Evolutionary conservation across 2,113 vertebrate genomes (phyloP).

Genomic region (Furnarius figulus): DNA sequence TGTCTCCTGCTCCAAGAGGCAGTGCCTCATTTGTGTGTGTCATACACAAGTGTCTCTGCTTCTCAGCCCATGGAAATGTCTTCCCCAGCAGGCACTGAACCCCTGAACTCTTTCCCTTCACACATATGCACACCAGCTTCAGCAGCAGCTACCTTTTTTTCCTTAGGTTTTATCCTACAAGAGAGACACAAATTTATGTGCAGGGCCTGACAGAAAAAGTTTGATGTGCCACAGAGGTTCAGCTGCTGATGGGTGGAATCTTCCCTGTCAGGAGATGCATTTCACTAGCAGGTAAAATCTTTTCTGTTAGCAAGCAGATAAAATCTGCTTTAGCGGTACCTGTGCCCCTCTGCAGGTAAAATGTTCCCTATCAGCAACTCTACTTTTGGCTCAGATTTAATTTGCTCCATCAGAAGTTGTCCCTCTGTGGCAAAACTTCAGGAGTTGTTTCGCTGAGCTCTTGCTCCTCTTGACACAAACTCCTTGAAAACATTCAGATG

Average conservation of each 20-base stretch:
- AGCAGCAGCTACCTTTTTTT: background rate
- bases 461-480: background rate
- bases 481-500: background rate
- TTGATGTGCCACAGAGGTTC: background rate
- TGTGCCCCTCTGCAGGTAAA: conserved; percentile 13
- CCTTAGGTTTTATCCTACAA: background rate
- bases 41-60: fast-evolving
- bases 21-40: background rate
- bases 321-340: conserved; percentile 30
- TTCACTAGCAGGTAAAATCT: conserved; percentile 18
- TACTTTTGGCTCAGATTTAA: background rate
- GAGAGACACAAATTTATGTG: background rate
- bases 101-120: background rate
- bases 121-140: background rate
- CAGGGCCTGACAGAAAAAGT: background rate
- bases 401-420: conserved; percentile 9
- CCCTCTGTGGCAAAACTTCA: conserved; percentile 18
- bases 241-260: conserved; percentile 3
- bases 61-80: background rate
- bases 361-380: conserved; percentile 29
- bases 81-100: background rate
- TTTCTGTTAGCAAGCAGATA: conserved; percentile 25
- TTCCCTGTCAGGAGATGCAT: conserved; percentile 32
- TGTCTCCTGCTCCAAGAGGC: background rate
- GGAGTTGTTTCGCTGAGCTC: background rate